A percentile compares a stretch with the other conserved stretches of the same genome.
These are phyloP conservation scores for Pharmacophagus antenor DNA, from an alignment of 2,888 invertebrate genomes.

Conservation along the genomic window DNA sequence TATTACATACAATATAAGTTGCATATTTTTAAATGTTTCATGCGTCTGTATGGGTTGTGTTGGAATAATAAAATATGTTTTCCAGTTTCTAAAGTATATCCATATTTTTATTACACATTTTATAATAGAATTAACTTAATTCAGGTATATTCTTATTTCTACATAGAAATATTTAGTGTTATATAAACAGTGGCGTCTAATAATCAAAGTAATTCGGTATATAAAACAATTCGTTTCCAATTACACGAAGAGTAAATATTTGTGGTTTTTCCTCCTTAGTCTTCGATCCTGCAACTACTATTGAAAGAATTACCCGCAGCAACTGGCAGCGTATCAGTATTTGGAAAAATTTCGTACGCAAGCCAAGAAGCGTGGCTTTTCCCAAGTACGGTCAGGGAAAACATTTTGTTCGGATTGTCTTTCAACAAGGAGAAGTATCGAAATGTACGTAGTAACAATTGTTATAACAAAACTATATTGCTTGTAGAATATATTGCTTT, in stretches of 20 bases:
- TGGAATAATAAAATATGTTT: too few species aligned
- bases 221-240: too few species aligned
- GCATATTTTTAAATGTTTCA: too few species aligned
- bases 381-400: constrained; percentile 88
- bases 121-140: too few species aligned
- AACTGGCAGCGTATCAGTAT: constrained; percentile 82
- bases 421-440: constrained; percentile 82
- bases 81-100: too few species aligned
- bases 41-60: too few species aligned
- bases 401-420: constrained; percentile 90
- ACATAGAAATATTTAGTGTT: too few species aligned
- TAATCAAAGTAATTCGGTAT: too few species aligned
- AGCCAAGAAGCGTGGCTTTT: constrained; percentile 94
- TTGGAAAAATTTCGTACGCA: constrained; percentile 86
- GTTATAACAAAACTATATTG: neutral
- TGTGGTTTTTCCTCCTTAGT: constrained; percentile 58
- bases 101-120: too few species aligned
- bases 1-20: too few species aligned
- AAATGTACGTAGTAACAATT: constrained; percentile 47
- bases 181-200: too few species aligned
- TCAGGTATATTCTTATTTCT: too few species aligned
- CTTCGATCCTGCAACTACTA: constrained; percentile 84
- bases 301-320: constrained; percentile 86
- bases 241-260: neutral
- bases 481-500: constrained; percentile 15